Evolutionary conservation across 2,888 invertebrate species (phyloP).

Genomic region (Acronicta alni): DNA sequence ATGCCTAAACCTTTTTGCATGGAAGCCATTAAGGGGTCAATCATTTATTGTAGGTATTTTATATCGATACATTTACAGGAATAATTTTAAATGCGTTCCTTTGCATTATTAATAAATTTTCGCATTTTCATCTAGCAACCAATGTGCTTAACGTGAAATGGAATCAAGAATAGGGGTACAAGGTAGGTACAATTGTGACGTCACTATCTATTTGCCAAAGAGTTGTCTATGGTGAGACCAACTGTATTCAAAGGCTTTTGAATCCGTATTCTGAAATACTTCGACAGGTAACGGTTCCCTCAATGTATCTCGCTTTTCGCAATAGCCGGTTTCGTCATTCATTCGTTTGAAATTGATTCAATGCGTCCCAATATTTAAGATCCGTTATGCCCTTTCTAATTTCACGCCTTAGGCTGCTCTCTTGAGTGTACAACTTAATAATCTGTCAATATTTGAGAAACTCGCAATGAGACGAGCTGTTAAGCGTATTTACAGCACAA

Average conservation of each 20-base stretch:
- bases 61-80: no score
- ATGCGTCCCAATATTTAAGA: constrained; percentile 28
- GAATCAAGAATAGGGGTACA: no score
- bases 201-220: no score
- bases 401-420: constrained; percentile 15
- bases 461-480: constrained; percentile 1
- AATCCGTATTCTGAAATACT: neutral
- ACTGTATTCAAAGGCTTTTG: neutral
- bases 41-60: no score
- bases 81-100: no score
- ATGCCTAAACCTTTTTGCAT: no score
- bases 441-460: constrained; percentile 36
- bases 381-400: constrained; percentile 46
- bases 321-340: constrained; percentile 25
- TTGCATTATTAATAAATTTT: no score
- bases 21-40: no score
- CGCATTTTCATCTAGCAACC: no score
- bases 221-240: neutral
- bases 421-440: constrained; percentile 12
- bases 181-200: no score
- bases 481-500: constrained; percentile 1
- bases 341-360: constrained; percentile 34
- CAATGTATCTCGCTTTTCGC: constrained; percentile 9
- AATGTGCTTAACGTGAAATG: no score
- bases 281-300: neutral